A percentile compares a stretch with the other conserved stretches of the same genome.
phyloP scores from a whole-genome alignment of 2,797 vertebrate genomes.

The Phyllotis vaccarum region DNA sequence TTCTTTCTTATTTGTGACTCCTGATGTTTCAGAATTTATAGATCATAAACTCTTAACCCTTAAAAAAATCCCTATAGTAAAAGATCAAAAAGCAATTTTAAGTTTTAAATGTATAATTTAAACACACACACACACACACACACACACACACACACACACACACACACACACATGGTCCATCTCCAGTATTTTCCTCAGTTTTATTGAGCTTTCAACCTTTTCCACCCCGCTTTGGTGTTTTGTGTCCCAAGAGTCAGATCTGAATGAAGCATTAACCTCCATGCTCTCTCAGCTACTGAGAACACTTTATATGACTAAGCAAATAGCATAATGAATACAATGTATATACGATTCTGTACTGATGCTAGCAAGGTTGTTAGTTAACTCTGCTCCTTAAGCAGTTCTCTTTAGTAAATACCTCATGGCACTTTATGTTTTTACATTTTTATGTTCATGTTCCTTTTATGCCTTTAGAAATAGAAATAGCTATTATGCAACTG shows the following conservation, averaged over 20 bases:
- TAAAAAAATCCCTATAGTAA: neutral
- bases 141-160: neutral
- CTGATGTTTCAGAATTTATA: neutral
- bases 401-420: neutral
- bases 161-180: neutral
- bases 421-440: neutral
- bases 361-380: neutral
- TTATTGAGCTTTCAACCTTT: neutral
- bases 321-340: neutral
- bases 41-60: neutral
- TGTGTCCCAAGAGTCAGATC: neutral
- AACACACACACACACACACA: neutral
- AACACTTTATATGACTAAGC: neutral
- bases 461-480: neutral
- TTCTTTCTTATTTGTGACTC: neutral
- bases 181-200: neutral
- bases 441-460: neutral
- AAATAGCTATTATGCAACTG: neutral
- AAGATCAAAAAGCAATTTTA: constrained; percentile 14
- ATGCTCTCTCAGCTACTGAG: neutral
- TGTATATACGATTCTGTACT: neutral
- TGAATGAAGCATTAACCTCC: neutral
- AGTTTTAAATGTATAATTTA: neutral
- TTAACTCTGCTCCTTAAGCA: neutral
- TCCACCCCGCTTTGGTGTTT: neutral